Evolutionary conservation across 2,888 invertebrate genomes (phyloP), one percentile per base, ranked within the genome.

Genomic region (Gortyna flavago): DNA sequence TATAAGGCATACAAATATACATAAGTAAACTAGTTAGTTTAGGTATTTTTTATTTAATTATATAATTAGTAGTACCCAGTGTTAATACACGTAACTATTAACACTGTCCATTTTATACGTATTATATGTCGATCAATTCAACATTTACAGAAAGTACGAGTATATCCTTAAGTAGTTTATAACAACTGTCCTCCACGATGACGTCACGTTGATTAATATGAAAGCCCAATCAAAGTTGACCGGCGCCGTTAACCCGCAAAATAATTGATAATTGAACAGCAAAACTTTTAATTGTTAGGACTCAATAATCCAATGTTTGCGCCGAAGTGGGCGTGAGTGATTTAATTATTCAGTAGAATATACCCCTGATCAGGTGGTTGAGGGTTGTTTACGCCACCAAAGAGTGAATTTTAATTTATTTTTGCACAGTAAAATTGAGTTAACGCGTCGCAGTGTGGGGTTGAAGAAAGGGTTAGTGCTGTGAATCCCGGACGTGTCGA

Each of bases 341-440:
- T 92, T 95, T 93, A 94, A 95, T 94, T 95, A 95, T 94, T 94
- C 92, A 93, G 86, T 87, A 91, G 91, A 91, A 91, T 91, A 90
- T 87, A 87, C 88, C 87, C 87, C 85, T 89, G 89, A 92, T 92
- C 86, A 88, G 85, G 85, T 87, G 87, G 87, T 88, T 86, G 88
- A 85, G 83, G 68, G 78, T 86, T 90, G 87, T 91, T 90, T 90
- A 86, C 86, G 84, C 77, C 82, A 79, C 73, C 76, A 81, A 80
- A 75, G 75, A 83, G 83, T 84, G 86, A 77, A 80, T 87, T 90
- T 88, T 88, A 88, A 89, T 91, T 91, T 85, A 81, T 90, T 90
- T 90, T 89, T 85, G 86, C 79, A 73, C 66, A 70, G 71, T 74
- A 71, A 77, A 85, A 87, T 88, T 85, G 79, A 79, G 81, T 84